Base-by-base conservation (phyloP, 2,113 vertebrate genomes). In the Numida meleagris region DNA sequence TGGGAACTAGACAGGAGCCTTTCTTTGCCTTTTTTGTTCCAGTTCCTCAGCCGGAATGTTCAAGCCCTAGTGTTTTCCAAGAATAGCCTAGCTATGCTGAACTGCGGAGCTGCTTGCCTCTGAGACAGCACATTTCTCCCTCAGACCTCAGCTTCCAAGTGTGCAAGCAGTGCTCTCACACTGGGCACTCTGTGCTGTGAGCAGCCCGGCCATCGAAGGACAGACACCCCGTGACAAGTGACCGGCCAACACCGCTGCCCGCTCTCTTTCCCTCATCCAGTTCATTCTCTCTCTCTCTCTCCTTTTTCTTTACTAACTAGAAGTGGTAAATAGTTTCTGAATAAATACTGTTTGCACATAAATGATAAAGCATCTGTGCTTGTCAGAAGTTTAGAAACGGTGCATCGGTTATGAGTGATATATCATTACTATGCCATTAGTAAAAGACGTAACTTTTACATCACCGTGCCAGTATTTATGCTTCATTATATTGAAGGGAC, bases 401-500 rank as follows among this genome's bases (percentile, higher is more conserved):
- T 68, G 38, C 78, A 34, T 13, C 15, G 0, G 1, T 46, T 70
- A 27, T 40, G 23, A 33, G 13, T 2, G 66, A 67, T 24, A 10
- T 36, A 34, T 73, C 14, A 82, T 48, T 93, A 75, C 45, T 21
- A 2, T 62, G 34, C 36, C 27, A 29, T 45, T 71, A 55, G 65
- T 59, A 8, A 88, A 62, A 88, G 48, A 57, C 36, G 24, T 33
- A 63, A 34, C 46, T 75, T 82, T 62, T 53, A 68, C 89, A 90
- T 62, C 59, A 45, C 9, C 65, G 51, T 0, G 2, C 17, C 20
- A 46, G 36, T 29, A 81, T 88, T 95, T 91, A 63, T 51, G 27
- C 68, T 73, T 73, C 95, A 38, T 78, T 93, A 89, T 33, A 51
- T 51, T n/a, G 89, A 89, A 84, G 63, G 53, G 43, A 13, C 76